Percentiles rank a stretch among this genome's conserved stretches.
Evolutionary conservation across 2,113 vertebrate species (phyloP).

Genomic region (Vulpes ferrilata): DNA sequence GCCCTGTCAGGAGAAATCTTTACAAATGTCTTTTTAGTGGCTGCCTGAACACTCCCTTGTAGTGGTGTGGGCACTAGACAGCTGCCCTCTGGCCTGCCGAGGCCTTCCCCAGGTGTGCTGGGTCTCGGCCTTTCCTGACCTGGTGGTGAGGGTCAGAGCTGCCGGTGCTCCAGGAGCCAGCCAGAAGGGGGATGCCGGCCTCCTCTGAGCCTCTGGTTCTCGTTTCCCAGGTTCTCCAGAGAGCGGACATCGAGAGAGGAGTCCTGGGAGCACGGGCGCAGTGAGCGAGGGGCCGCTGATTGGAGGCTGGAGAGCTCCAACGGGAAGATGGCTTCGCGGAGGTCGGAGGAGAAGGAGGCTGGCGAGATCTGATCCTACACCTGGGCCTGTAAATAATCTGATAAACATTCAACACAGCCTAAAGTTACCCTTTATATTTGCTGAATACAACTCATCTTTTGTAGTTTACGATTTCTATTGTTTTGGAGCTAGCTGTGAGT

Average conservation of each 20-base stretch:
- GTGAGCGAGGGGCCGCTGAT: constrained; percentile 89
- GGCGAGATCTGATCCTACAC: constrained; percentile 92
- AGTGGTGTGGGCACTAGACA: neutral
- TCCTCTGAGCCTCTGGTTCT: constrained; percentile 60
- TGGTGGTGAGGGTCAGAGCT: neutral
- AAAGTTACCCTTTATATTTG: constrained; percentile 88
- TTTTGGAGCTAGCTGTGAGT: constrained; percentile 88
- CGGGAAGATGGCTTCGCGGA: constrained; percentile 92
- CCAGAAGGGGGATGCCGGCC: neutral
- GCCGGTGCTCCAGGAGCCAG: neutral
- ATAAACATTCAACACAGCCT: constrained; percentile 82
- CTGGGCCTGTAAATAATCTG: constrained; percentile 86
- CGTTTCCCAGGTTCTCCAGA: constrained; percentile 92
- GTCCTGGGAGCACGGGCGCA: constrained; percentile 93
- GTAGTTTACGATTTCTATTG: constrained; percentile 89
- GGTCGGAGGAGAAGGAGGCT: constrained; percentile 94
- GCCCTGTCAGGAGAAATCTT: constrained; percentile 6
- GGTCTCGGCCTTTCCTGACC: neutral
- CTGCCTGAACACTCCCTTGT: neutral
- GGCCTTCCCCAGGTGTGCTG: neutral
- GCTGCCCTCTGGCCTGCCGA: neutral
- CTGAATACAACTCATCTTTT: constrained; percentile 88
- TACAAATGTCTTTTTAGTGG: neutral
- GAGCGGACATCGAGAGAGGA: constrained; percentile 93
- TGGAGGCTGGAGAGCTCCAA: constrained; percentile 92